phyloP scores from a whole-genome alignment of 2,888 invertebrate species.

The Rotaria sp. region DNA sequence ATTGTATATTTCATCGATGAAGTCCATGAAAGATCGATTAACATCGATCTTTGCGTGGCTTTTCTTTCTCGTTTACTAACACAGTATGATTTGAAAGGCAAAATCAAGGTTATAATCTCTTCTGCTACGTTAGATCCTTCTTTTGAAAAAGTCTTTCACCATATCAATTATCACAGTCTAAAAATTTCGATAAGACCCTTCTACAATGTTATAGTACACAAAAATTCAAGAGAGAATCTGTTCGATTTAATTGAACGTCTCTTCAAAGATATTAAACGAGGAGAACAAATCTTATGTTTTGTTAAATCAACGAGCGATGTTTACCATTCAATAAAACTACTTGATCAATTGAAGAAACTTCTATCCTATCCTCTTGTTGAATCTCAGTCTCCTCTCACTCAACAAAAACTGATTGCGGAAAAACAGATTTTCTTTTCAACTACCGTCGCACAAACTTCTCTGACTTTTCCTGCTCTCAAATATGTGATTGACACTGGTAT shows the following conservation, averaged over 20 bases:
- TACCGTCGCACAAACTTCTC: neutral
- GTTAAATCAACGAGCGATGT: neutral
- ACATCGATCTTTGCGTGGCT: neutral
- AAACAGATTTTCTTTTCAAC: neutral
- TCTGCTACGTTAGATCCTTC: neutral
- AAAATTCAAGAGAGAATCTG: neutral
- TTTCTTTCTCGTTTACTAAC: neutral
- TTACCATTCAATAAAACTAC: neutral
- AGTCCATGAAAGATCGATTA: neutral
- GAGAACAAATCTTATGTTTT: neutral
- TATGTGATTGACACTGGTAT: neutral
- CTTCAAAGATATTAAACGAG: too few relatives aligned
- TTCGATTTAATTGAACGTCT: neutral
- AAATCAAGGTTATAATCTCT: neutral
- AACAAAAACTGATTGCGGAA: neutral
- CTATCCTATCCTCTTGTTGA: neutral
- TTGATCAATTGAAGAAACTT: neutral
- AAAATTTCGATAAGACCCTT: too few relatives aligned
- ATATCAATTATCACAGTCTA: neutral
- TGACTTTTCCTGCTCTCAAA: neutral
- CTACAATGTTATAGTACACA: neutral
- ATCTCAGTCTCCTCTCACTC: neutral
- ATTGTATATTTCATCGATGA: neutral
- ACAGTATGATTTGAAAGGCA: neutral
- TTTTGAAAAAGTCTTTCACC: neutral